phyloP scores from a whole-genome alignment of 2,888 invertebrate genomes.

The Lasioglossum oenotherae region DNA sequence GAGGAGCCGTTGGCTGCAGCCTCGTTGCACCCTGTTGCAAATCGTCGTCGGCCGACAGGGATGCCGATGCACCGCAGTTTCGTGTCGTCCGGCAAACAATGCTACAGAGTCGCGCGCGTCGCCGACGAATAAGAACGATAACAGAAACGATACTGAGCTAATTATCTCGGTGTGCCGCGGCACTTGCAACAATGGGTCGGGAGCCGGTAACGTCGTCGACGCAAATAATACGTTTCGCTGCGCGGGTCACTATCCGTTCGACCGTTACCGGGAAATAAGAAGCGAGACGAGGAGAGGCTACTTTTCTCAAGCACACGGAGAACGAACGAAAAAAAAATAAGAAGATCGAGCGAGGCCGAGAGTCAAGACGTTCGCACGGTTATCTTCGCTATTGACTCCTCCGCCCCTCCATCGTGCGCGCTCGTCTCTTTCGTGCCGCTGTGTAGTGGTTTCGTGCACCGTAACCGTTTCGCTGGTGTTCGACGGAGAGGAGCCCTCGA shows the following conservation, averaged over 20 bases:
- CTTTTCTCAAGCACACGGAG: constrained; percentile 45
- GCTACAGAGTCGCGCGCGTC: constrained; percentile 14
- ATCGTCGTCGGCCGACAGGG: neutral
- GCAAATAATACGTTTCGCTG: constrained; percentile 47
- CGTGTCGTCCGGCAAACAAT: constrained; percentile 33
- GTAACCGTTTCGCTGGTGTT: constrained; percentile 13
- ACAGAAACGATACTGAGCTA: constrained; percentile 52
- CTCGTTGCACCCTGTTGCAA: neutral
- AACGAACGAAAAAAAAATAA: neutral
- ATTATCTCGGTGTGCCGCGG: constrained; percentile 42
- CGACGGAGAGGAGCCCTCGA: constrained; percentile 24
- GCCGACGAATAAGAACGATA: constrained; percentile 48
- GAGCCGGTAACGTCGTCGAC: constrained; percentile 35
- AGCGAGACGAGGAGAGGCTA: constrained; percentile 12
- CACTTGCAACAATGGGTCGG: constrained; percentile 50
- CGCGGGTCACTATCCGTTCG: constrained; percentile 48
- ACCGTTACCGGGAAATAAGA: constrained; percentile 34
- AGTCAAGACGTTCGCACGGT: constrained; percentile 64
- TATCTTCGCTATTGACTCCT: constrained; percentile 63
- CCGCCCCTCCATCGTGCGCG: constrained; percentile 14
- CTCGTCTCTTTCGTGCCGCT: neutral
- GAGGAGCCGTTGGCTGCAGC: neutral
- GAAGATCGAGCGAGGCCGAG: constrained; percentile 50
- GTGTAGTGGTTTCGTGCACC: constrained; percentile 11
- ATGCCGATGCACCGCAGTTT: constrained; percentile 1